These are phyloP conservation scores for Rotaria magnacalcarata DNA, from an alignment of 2,888 invertebrate species.

Conservation along the genomic window DNA sequence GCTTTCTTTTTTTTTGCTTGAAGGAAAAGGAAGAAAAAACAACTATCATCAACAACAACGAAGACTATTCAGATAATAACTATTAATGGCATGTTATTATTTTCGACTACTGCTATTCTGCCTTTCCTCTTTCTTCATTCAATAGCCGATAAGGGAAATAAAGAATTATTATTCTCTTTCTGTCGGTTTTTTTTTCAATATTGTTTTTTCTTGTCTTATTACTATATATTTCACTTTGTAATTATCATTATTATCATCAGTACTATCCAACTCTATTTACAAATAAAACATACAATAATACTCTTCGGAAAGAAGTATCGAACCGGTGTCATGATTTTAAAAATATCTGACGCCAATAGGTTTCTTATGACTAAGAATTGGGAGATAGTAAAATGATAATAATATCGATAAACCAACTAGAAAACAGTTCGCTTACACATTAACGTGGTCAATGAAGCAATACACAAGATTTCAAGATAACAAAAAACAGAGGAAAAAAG, in stretches of 20 bases:
- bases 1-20: not conserved
- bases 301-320: too few species aligned
- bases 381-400: not conserved
- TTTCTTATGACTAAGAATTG: not conserved
- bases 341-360: not conserved
- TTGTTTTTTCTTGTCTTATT: not conserved
- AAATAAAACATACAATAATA: not conserved
- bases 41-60: not conserved
- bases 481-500: not conserved
- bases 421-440: not conserved
- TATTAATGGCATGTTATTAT: slow-evolving; percentile 26
- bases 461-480: not conserved
- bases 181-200: not conserved
- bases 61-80: slow-evolving; percentile 12
- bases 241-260: not conserved
- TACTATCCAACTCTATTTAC: not conserved
- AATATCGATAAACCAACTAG: not conserved
- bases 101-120: not conserved
- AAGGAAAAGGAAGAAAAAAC: not conserved
- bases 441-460: not conserved
- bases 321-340: too few species aligned
- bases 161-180: not conserved
- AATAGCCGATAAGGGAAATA: not conserved
- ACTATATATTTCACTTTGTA: not conserved
- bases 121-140: not conserved